A percentile compares a stretch with the other conserved stretches of the same genome.
phyloP scores from a whole-genome alignment of 2,797 vertebrate genomes.

The Sylvilagus floridanus region DNA sequence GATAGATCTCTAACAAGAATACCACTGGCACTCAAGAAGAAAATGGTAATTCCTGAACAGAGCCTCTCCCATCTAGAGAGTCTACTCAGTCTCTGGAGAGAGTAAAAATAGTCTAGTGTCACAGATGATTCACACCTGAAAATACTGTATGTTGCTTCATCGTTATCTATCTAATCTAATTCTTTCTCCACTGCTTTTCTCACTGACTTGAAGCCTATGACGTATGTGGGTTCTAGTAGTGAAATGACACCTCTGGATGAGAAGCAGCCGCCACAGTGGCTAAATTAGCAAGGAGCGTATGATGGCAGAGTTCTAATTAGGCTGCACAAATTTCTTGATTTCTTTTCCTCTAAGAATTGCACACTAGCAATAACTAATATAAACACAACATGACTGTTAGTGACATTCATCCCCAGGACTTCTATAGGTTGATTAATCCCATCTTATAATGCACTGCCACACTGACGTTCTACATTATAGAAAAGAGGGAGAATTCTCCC shows the following conservation, averaged over 20 bases:
- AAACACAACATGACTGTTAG: slow-evolving; percentile 20
- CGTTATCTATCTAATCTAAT: slow-evolving; percentile 65
- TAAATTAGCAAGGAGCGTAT: slow-evolving; percentile 70
- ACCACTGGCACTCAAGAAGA: not conserved
- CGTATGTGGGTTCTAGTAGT: slow-evolving; percentile 48
- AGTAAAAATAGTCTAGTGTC: slow-evolving; percentile 74
- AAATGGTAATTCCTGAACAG: slow-evolving; percentile 59
- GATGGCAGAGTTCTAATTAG: slow-evolving; percentile 71
- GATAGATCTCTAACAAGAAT: slow-evolving; percentile 16
- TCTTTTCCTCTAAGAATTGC: slow-evolving; percentile 35
- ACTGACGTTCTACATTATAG: not conserved
- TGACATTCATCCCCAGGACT: not conserved
- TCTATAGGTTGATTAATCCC: slow-evolving; percentile 2
- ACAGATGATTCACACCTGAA: slow-evolving; percentile 66
- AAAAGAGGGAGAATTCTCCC: not conserved
- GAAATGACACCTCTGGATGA: slow-evolving; percentile 59
- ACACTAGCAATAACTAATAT: not conserved
- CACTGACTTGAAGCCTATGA: slow-evolving; percentile 60
- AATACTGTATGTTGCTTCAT: slow-evolving; percentile 60
- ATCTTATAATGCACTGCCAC: not conserved
- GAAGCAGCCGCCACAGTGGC: slow-evolving; percentile 25
- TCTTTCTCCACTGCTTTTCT: slow-evolving; percentile 64
- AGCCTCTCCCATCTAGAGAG: slow-evolving; percentile 57
- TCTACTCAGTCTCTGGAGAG: slow-evolving; percentile 61
- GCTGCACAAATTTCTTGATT: slow-evolving; percentile 37